Percentiles rank a stretch among this genome's conserved stretches.
Conservation (phyloP, 2,797 vertebrate species). For the Pelobates cultripes region DNA sequence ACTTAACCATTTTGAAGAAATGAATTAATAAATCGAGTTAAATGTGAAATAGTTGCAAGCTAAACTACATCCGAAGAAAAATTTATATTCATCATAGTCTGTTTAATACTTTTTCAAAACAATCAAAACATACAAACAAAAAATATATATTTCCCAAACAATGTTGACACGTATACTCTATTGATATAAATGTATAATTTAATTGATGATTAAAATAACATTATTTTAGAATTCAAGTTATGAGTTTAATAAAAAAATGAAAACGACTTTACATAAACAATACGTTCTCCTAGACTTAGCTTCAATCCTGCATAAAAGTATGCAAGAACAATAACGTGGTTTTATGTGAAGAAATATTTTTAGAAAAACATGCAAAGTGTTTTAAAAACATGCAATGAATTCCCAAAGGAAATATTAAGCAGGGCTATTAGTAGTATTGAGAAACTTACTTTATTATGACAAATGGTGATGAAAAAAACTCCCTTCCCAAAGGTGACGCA, state of each 20-base stretch:
- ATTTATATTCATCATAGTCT: constrained; percentile 29
- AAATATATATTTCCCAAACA: constrained; percentile 17
- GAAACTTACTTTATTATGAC: no score
- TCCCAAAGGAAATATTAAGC: constrained; percentile 32
- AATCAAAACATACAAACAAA: constrained; percentile 23
- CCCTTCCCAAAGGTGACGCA: no score
- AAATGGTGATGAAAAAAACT: no score
- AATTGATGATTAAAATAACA: constrained; percentile 41
- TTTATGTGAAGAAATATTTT: constrained; percentile 33
- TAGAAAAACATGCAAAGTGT: constrained; percentile 6
- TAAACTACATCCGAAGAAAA: constrained; percentile 43
- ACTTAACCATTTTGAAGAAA: neutral
- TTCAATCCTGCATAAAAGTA: neutral
- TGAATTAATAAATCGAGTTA: constrained; percentile 34
- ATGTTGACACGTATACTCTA: constrained; percentile 13
- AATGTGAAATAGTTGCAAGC: constrained; percentile 33
- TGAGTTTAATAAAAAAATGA: constrained; percentile 48
- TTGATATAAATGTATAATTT: constrained; percentile 33
- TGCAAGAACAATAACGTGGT: constrained; percentile 27
- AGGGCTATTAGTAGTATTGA: neutral
- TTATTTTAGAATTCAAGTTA: constrained; percentile 46
- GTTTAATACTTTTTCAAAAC: constrained; percentile 13
- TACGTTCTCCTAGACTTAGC: neutral
- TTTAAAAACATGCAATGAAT: constrained; percentile 13
- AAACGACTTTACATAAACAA: constrained; percentile 29